Evolutionary conservation across 2,888 invertebrate genomes (phyloP), one percentile per base, ranked within the genome.

Genomic region (Drosophila mettleri): DNA sequence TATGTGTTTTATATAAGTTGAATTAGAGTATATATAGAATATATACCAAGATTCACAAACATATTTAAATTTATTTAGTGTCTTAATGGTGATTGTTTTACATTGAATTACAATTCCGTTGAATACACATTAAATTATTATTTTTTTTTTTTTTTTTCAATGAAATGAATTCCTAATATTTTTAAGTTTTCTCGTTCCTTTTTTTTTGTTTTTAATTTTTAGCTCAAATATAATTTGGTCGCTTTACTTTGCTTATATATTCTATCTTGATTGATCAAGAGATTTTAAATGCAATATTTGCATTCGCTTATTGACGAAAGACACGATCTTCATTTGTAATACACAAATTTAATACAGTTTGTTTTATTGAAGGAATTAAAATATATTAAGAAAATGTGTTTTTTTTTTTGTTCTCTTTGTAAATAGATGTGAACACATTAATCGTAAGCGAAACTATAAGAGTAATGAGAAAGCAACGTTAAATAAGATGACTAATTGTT

Each of bases 291-390:
- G 59, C 60, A 48, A 31, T 52, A 51, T 48, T 66, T 74, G 74
- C 74, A 71, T 64, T 60, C 24, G 60, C 51, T 76, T 73, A 65
- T 65, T 76, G 52, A 75, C 59, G 33, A 76, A 76, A 76, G 61
- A 72, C 69, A 66, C 72, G 16, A 57, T 36, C 55, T 62, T 51
- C 33, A 70, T 59, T 65, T 68, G 46, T 74, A 74, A 84, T 81
- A 74, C 76, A 74, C 80, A 73, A 71, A 52, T 69, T 61, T 72
- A 86, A 86, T 83, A 86, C 72, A 82, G 48, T 69, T 86, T 82
- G 71, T 69, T 83, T 80, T 70, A 86, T 81, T 81, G 24, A 71
- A 54, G 36, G 69, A 58, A 65, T 41, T 60, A 48, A 64, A 58
- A 33, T 3, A 27, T 14, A 10, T 49, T 57, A 55, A 46, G 53